Percentiles rank a stretch among this genome's conserved stretches.
Evolutionary conservation across 2,888 invertebrate genomes (phyloP).

Genomic region (Terebella lapidaria): DNA sequence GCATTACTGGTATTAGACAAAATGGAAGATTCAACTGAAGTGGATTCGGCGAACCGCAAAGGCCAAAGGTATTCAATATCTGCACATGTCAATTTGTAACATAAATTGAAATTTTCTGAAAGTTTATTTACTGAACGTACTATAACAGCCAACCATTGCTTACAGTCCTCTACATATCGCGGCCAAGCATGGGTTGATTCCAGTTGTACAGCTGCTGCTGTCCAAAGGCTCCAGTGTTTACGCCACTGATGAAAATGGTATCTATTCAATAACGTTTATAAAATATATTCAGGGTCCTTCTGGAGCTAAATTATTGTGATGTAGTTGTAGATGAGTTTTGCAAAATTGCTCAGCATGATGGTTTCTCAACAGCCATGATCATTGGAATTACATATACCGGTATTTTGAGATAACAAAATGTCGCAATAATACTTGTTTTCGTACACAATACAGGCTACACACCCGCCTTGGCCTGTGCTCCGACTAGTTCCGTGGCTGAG

Average conservation of each 20-base stretch:
- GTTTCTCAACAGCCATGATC: too few species aligned
- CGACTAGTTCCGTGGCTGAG: slow-evolving; percentile 61
- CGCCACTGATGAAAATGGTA: slow-evolving; percentile 59
- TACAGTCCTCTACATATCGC: slow-evolving; percentile 59
- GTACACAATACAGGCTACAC: slow-evolving; percentile 59
- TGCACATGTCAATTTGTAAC: too few species aligned
- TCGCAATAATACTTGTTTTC: too few species aligned
- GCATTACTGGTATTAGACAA: slow-evolving; percentile 60
- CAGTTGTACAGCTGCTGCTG: slow-evolving; percentile 61
- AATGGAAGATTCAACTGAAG: slow-evolving; percentile 52
- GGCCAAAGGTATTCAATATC: slow-evolving; percentile 61
- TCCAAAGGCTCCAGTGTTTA: slow-evolving; percentile 61
- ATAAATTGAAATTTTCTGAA: too few species aligned
- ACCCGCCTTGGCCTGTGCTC: slow-evolving; percentile 64
- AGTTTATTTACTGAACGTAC: too few species aligned
- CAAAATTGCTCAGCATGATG: too few species aligned
- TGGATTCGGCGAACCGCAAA: slow-evolving; percentile 59
- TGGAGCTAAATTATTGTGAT: too few species aligned
- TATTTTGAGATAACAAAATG: too few species aligned
- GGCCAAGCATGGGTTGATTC: slow-evolving; percentile 61
- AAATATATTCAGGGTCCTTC: too few species aligned
- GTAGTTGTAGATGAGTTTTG: too few species aligned
- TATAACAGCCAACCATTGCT: too few species aligned
- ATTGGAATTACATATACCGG: too few species aligned
- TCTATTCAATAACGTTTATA: slow-evolving; percentile 13